Evolutionary conservation across 23 tunicate genomes (phyloP).

Genomic region (Phallusia fumigata): DNA sequence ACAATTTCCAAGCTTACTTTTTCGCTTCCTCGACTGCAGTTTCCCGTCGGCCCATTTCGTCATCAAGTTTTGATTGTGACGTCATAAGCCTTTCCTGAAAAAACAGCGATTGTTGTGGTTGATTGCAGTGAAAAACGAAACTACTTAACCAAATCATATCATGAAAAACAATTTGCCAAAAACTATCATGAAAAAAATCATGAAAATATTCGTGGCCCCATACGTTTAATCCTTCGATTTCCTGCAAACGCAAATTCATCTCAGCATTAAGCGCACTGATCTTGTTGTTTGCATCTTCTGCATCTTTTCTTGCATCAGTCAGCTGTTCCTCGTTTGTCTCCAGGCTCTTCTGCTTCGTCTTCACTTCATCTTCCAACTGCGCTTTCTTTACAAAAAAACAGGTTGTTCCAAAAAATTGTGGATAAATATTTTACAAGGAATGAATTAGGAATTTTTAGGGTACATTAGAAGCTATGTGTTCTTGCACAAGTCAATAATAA

Average conservation of each 20-base stretch:
- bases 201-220: background rate
- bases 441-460: too few relatives aligned
- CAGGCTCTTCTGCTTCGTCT: constrained; percentile 12
- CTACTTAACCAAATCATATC: too few relatives aligned
- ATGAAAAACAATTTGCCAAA: too few relatives aligned
- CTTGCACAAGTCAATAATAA: too few relatives aligned
- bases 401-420: too few relatives aligned
- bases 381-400: constrained; percentile 30
- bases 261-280: constrained; percentile 31
- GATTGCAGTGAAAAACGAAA: too few relatives aligned
- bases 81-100: constrained; percentile 26
- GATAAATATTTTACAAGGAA: too few relatives aligned
- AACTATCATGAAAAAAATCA: background rate
- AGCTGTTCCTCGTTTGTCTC: constrained; percentile 19
- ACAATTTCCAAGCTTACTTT: constrained; percentile 22
- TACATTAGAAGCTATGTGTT: too few relatives aligned
- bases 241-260: constrained; percentile 29
- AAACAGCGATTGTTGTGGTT: background rate
- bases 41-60: constrained; percentile 47
- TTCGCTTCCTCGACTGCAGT: constrained; percentile 46
- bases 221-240: constrained; percentile 41
- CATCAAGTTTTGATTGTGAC: constrained; percentile 31
- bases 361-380: constrained; percentile 30
- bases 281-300: constrained; percentile 27
- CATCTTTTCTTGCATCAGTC: constrained; percentile 20